These are phyloP conservation scores for Tursiops truncatus DNA, from an alignment of 2,113 vertebrate genomes.

Conservation along the genomic window DNA sequence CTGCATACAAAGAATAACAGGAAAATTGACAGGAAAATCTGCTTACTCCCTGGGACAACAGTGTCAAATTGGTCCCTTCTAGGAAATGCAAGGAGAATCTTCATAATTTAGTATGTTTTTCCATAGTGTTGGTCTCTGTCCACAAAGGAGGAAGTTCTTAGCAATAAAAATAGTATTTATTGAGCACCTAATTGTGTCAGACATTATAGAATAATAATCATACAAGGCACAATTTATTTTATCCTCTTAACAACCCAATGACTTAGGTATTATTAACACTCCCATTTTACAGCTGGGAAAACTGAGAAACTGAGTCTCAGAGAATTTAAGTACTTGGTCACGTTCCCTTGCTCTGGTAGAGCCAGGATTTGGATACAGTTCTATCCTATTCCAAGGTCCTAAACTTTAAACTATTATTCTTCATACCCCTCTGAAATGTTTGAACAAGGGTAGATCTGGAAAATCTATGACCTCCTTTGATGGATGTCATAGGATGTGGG, in stretches of 20 bases:
- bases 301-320: constrained; percentile 1
- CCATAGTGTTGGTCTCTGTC: not conserved
- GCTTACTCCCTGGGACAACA: not conserved
- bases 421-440: not conserved
- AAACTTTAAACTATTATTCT: not conserved
- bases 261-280: not conserved
- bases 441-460: not conserved
- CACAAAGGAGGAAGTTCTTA: not conserved
- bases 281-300: not conserved
- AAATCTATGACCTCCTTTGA: not conserved
- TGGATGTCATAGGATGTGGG: not conserved
- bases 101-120: not conserved
- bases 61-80: not conserved
- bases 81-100: not conserved
- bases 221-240: not conserved
- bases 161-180: not conserved
- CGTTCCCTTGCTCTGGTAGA: not conserved
- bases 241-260: not conserved
- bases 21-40: not conserved
- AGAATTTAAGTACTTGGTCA: not conserved
- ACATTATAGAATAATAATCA: not conserved
- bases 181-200: not conserved
- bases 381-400: not conserved
- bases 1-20: not conserved
- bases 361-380: not conserved